Conservation (phyloP, 2,113 vertebrate species). For the Herpailurus yagouaroundi region DNA sequence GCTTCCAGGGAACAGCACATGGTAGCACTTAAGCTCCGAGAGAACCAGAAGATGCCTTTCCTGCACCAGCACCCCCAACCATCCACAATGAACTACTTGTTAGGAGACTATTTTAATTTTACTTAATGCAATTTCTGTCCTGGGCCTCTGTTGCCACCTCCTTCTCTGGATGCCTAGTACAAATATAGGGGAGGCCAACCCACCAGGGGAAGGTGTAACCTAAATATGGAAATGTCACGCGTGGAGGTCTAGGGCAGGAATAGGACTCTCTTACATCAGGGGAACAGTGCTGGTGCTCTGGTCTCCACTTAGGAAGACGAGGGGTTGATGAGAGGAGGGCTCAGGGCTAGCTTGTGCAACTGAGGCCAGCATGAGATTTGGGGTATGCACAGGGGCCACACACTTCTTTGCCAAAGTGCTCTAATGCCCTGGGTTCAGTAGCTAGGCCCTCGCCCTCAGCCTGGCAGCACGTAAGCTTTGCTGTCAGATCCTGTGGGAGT, state of each 20-base stretch:
- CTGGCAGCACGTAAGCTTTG: neutral
- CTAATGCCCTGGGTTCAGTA: neutral
- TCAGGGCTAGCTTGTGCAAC: neutral
- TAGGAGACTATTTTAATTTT: constrained; percentile 85
- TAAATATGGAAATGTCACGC: neutral
- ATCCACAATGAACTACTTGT: constrained; percentile 83
- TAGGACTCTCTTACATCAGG: neutral
- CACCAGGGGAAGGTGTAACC: neutral
- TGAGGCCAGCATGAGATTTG: neutral
- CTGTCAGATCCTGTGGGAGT: neutral
- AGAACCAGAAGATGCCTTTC: constrained; percentile 87
- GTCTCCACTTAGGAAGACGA: neutral
- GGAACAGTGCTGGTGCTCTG: neutral
- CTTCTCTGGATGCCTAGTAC: constrained; percentile 19
- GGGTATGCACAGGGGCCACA: neutral
- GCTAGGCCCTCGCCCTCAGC: neutral
- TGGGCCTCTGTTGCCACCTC: constrained; percentile 13
- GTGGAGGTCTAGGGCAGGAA: neutral
- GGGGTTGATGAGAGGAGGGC: neutral
- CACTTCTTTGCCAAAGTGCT: neutral
- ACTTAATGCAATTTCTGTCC: constrained; percentile 82
- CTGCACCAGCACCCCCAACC: constrained; percentile 32
- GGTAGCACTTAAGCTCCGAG: constrained; percentile 89
- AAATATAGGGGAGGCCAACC: neutral
- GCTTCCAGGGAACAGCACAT: constrained; percentile 95